phyloP scores from a whole-genome alignment of 2,797 vertebrate genomes.

The Bradypus variegatus region DNA sequence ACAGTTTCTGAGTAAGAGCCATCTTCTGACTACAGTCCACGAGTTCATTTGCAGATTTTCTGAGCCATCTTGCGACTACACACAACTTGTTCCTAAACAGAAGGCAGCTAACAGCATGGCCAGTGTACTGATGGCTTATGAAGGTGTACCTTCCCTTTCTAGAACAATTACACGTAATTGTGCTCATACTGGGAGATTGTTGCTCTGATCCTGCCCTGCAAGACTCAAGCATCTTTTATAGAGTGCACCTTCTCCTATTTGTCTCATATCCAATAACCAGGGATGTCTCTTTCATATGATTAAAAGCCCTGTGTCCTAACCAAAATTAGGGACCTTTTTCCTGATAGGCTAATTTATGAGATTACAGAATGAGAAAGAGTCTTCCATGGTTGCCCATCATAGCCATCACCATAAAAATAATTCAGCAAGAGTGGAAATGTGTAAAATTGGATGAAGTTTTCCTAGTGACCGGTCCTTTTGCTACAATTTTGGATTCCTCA shows the following conservation, averaged over 20 bases:
- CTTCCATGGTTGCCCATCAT: neutral
- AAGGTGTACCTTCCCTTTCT: neutral
- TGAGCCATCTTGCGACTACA: neutral
- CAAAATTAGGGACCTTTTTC: neutral
- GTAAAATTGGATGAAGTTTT: neutral
- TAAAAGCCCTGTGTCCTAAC: neutral
- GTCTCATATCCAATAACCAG: neutral
- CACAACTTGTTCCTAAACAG: neutral
- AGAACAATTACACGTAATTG: neutral
- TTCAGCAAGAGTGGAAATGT: neutral
- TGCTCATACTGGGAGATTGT: no score
- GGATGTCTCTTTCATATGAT: neutral
- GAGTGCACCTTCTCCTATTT: neutral
- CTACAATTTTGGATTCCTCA: neutral
- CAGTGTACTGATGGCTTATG: no score
- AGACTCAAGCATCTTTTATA: neutral
- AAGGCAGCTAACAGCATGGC: neutral
- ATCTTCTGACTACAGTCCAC: slow-evolving; percentile 1
- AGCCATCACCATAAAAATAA: neutral
- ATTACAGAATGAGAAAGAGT: neutral
- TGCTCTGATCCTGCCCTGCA: neutral
- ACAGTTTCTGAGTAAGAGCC: slow-evolving; percentile 39
- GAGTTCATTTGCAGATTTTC: neutral
- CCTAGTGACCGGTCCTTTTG: neutral
- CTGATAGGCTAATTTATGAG: neutral